Percentiles rank a stretch among this genome's conserved stretches.
These are phyloP conservation scores for Plebejus anna DNA, from an alignment of 2,888 invertebrate species.

Conservation along the genomic window DNA sequence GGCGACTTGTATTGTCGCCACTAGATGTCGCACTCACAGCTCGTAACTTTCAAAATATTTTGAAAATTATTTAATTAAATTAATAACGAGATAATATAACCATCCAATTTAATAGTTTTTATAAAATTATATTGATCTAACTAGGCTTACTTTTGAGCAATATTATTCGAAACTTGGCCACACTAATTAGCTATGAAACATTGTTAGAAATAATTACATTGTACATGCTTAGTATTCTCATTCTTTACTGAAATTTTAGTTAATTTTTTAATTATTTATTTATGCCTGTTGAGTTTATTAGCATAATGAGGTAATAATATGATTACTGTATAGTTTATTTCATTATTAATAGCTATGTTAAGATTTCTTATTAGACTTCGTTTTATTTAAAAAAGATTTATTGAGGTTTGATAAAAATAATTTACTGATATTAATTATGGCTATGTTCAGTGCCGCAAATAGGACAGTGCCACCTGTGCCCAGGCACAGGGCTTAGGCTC, in stretches of 20 bases:
- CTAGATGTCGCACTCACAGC: conserved; percentile 57
- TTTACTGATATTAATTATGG: too few relatives aligned
- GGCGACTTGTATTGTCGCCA: conserved; percentile 49
- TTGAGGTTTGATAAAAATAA: background rate
- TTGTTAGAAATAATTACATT: conserved; percentile 13
- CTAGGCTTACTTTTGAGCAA: background rate
- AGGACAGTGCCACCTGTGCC: too few relatives aligned
- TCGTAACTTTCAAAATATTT: background rate
- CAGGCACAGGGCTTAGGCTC: too few relatives aligned
- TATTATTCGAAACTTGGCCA: background rate
- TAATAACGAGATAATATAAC: too few relatives aligned
- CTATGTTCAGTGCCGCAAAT: too few relatives aligned
- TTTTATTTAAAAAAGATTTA: background rate
- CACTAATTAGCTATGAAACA: conserved; percentile 1
- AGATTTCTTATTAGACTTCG: background rate
- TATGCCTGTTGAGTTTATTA: conserved; percentile 17
- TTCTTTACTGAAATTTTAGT: conserved; percentile 6
- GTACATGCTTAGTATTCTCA: background rate
- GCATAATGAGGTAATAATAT: background rate
- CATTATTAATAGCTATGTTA: background rate
- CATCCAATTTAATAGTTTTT: too few relatives aligned
- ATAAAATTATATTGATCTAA: background rate
- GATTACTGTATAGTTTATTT: background rate
- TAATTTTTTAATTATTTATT: conserved; percentile 2
- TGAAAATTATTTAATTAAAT: too few relatives aligned